A percentile compares a stretch with the other conserved stretches of the same genome.
Conservation (phyloP, 2,113 vertebrate genomes). For the Suncus etruscus region DNA sequence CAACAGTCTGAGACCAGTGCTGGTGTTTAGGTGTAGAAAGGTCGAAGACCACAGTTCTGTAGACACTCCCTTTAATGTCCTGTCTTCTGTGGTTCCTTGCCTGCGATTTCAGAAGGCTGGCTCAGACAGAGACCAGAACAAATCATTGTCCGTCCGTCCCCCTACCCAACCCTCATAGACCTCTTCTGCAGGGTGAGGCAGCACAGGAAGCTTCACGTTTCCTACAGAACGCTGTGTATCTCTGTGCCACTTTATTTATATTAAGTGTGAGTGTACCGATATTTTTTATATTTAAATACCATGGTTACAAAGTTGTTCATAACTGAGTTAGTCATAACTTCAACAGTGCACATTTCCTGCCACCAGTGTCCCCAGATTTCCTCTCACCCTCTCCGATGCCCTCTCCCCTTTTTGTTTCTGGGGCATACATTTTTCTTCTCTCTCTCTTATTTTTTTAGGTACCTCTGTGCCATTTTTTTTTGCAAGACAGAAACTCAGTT, state of each 20-base stretch:
- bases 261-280: neutral
- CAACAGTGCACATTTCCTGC: no score
- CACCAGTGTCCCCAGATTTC: neutral
- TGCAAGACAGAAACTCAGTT: neutral
- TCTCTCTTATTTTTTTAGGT: no score
- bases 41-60: neutral
- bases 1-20: neutral
- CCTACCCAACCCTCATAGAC: neutral
- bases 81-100: conserved; percentile 69
- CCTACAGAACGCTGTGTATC: neutral
- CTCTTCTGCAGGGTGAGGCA: neutral
- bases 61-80: neutral
- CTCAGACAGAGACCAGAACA: neutral
- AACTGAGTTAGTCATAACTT: no score
- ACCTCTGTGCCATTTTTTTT: no score
- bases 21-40: neutral
- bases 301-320: no score
- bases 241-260: neutral
- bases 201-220: conserved; percentile 4
- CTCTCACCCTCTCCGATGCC: neutral
- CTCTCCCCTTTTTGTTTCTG: neutral
- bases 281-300: no score
- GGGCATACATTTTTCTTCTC: no score
- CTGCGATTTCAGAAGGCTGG: neutral
- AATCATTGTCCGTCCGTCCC: neutral